Evolutionary conservation across 2,797 vertebrate species (phyloP).

Genomic region (Artibeus jamaicensis): DNA sequence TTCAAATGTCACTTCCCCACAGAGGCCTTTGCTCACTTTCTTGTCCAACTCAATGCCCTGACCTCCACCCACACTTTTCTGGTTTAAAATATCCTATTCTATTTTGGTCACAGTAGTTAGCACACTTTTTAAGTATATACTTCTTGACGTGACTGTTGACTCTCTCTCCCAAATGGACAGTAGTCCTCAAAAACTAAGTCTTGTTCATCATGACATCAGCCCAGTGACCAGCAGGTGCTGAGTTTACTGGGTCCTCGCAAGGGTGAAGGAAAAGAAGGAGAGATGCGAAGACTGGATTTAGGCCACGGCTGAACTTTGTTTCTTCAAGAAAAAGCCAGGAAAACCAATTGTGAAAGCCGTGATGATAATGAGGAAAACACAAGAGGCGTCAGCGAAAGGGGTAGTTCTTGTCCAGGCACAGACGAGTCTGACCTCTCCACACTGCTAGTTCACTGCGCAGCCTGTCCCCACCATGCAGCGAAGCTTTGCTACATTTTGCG

Average conservation of each 20-base stretch:
- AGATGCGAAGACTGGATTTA: neutral
- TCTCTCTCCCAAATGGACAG: neutral
- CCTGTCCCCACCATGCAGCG: neutral
- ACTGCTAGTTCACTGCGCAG: neutral
- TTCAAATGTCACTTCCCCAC: neutral
- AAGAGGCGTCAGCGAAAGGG: neutral
- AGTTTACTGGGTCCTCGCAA: neutral
- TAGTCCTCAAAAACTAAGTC: neutral
- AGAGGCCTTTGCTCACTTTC: neutral
- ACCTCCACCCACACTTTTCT: neutral
- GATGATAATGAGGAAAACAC: conserved; percentile 1
- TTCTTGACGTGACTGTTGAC: neutral
- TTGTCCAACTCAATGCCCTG: neutral
- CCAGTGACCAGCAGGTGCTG: neutral
- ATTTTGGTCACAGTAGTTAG: neutral
- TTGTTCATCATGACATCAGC: neutral
- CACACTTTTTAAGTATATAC: neutral
- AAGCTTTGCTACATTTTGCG: neutral
- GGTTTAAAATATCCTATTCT: neutral
- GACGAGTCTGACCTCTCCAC: neutral
- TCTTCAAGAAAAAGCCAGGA: neutral
- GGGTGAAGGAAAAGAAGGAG: neutral
- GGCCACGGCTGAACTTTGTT: neutral
- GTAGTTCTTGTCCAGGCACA: neutral
- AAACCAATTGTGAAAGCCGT: neutral